phyloP scores from a whole-genome alignment of 2,888 invertebrate species.

The Hydriomena furcata region DNA sequence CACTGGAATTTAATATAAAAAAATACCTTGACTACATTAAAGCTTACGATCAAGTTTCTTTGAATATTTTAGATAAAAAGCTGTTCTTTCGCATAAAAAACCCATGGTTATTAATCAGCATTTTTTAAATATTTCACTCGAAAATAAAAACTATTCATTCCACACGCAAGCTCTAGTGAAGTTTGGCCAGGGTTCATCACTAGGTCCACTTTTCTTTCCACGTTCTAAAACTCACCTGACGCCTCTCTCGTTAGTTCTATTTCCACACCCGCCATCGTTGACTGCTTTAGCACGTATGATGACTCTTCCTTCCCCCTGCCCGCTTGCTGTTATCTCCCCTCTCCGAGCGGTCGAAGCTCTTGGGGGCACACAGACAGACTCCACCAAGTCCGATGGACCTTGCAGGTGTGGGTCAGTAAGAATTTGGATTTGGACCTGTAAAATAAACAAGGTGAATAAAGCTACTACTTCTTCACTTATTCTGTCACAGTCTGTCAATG shows the following conservation, averaged over 20 bases:
- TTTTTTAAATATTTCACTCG: not conserved
- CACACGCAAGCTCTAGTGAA: not conserved
- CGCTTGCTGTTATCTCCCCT: constrained; percentile 42
- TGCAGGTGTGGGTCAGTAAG: constrained; percentile 84
- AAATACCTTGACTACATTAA: not conserved
- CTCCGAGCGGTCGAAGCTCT: constrained; percentile 54
- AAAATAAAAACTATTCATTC: not conserved
- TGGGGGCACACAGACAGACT: constrained; percentile 51
- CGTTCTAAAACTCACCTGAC: constrained; percentile 35
- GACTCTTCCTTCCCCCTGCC: constrained; percentile 42
- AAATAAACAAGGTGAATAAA: no score
- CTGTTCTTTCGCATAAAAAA: no score
- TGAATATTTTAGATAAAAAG: no score
- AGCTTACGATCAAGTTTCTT: not conserved
- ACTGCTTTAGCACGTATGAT: constrained; percentile 45
- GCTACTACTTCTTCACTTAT: no score
- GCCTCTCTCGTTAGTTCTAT: constrained; percentile 35
- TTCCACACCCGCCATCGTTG: constrained; percentile 45
- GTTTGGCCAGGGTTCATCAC: not conserved
- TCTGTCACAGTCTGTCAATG: no score
- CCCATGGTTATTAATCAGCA: no score
- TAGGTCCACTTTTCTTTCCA: not conserved
- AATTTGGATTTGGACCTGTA: constrained; percentile 63
- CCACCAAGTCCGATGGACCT: constrained; percentile 40
- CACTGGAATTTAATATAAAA: constrained; percentile 57